Evolutionary conservation across 2,888 invertebrate species (phyloP).

Genomic region (Sipha maydis): DNA sequence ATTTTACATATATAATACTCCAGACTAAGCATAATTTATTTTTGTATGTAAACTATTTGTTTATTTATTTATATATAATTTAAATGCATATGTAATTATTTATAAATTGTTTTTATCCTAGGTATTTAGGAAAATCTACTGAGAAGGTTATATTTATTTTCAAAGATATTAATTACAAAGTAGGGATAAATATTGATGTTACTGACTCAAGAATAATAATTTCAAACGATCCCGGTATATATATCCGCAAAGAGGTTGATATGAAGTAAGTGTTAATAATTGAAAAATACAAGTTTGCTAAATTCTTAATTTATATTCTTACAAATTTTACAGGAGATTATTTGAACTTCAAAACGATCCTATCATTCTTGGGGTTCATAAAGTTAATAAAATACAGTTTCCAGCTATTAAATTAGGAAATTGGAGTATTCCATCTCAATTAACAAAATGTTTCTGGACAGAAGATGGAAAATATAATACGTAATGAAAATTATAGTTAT

Average conservation of each 20-base stretch:
- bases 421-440: slow-evolving; percentile 68
- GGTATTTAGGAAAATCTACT: slow-evolving; percentile 46
- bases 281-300: neutral
- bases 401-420: slow-evolving; percentile 70
- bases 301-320: neutral
- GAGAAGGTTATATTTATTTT: slow-evolving; percentile 54
- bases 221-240: neutral
- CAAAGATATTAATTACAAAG: slow-evolving; percentile 39
- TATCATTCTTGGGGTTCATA: slow-evolving; percentile 71
- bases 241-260: slow-evolving; percentile 15
- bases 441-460: slow-evolving; percentile 29
- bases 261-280: slow-evolving; percentile 30
- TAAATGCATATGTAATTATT: neutral
- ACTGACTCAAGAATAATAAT: slow-evolving; percentile 35
- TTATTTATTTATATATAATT: neutral
- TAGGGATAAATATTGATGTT: slow-evolving; percentile 52
- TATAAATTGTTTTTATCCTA: neutral
- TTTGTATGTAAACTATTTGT: no score
- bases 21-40: no score
- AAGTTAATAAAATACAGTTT: slow-evolving; percentile 73
- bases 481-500: slow-evolving; percentile 26
- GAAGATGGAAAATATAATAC: slow-evolving; percentile 9
- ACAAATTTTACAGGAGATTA: slow-evolving; percentile 63
- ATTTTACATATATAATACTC: no score
- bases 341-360: slow-evolving; percentile 64